A percentile compares a stretch with the other conserved stretches of the same genome.
Conservation (phyloP, 2,888 invertebrate species). For the Hyles lineata region DNA sequence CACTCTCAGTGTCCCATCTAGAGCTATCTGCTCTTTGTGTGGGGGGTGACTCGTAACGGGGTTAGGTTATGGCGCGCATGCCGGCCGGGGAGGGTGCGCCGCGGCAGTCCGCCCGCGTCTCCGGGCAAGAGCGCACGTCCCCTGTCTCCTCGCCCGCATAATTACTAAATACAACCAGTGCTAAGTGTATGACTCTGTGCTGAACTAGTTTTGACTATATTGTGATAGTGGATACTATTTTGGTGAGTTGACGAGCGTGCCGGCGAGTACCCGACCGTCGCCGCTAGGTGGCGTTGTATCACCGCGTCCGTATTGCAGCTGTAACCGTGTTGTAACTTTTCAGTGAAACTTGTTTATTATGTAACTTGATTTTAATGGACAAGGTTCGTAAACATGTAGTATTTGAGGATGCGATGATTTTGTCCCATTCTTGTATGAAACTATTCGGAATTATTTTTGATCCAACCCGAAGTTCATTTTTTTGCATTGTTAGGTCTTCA, state of each 20-base stretch:
- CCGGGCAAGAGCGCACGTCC: conserved; percentile 52
- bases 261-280: not conserved
- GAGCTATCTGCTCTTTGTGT: conserved; percentile 52
- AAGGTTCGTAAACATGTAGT: conserved; percentile 8
- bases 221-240: conserved; percentile 18
- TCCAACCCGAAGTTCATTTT: not conserved
- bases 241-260: conserved; percentile 45
- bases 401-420: not conserved
- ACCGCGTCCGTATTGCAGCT: conserved; percentile 75
- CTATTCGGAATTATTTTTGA: not conserved
- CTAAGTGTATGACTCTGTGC: conserved; percentile 22
- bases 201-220: conserved; percentile 28
- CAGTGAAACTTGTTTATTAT: conserved; percentile 51
- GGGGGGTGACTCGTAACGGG: conserved; percentile 48
- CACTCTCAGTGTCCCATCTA: conserved; percentile 45
- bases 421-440: not conserved
- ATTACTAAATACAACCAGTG: conserved; percentile 11
- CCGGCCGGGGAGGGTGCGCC: conserved; percentile 52
- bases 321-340: conserved; percentile 62
- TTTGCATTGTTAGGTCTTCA: not conserved
- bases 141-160: not conserved
- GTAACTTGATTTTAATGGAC: conserved; percentile 43
- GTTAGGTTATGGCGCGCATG: conserved; percentile 67
- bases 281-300: conserved; percentile 67
- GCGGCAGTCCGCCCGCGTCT: conserved; percentile 66